These are phyloP conservation scores for Phrynocephalus forsythii DNA, from an alignment of 2,797 vertebrate genomes.

Conservation along the genomic window DNA sequence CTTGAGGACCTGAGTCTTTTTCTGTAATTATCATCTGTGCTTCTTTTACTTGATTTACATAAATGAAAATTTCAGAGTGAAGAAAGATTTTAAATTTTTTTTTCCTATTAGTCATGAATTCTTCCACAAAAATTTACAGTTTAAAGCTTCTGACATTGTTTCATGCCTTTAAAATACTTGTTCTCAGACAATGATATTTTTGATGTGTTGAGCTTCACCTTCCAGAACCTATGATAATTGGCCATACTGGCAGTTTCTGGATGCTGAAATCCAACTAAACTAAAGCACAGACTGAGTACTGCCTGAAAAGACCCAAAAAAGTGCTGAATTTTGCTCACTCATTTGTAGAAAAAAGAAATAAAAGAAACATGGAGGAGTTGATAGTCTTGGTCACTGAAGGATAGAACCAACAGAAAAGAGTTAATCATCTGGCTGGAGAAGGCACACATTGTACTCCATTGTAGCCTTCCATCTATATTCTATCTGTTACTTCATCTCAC, in stretches of 20 bases:
- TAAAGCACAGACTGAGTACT: too few relatives aligned
- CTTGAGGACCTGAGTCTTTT: conserved; percentile 11
- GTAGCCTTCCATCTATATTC: too few relatives aligned
- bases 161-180: background rate
- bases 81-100: background rate
- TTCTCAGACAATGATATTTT: background rate
- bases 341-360: background rate
- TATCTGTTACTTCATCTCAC: too few relatives aligned
- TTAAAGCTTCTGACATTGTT: background rate
- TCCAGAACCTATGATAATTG: too few relatives aligned
- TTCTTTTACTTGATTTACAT: conserved; percentile 24
- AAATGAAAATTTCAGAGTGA: background rate
- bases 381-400: background rate
- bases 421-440: background rate
- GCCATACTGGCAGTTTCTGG: too few relatives aligned
- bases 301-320: too few relatives aligned
- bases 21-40: background rate
- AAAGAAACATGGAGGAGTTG: background rate
- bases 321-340: background rate
- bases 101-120: background rate
- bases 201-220: too few relatives aligned
- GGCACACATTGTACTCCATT: too few relatives aligned
- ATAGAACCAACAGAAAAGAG: background rate
- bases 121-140: background rate
- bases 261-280: too few relatives aligned